These are phyloP conservation scores for Silurus lanzhouensis DNA, from an alignment of 2,797 vertebrate species.

Conservation along the genomic window DNA sequence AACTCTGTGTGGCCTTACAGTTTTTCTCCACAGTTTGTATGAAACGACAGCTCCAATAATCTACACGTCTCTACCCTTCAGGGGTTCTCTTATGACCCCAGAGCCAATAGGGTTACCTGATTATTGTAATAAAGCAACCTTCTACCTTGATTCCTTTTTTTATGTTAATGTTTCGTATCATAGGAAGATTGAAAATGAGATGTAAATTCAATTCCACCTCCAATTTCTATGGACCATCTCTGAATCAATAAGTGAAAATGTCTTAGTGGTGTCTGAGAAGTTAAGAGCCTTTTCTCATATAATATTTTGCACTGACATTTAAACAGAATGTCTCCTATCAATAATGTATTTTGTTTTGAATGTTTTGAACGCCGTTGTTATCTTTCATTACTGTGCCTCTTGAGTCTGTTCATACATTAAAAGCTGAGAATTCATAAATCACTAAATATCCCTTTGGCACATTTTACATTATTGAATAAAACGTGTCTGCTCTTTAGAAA, in stretches of 20 bases:
- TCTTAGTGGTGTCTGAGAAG: background rate
- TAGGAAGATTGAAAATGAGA: conserved; percentile 23
- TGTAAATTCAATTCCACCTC: conserved; percentile 19
- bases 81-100: background rate
- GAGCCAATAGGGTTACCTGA: background rate
- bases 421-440: conserved; percentile 16
- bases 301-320: background rate
- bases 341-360: background rate
- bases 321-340: background rate
- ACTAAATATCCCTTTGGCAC: background rate
- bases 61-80: background rate
- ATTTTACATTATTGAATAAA: conserved; percentile 13
- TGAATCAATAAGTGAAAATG: conserved; percentile 24
- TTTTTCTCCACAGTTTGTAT: background rate
- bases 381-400: background rate
- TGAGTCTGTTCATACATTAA: background rate
- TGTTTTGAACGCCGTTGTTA: background rate
- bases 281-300: background rate
- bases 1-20: background rate
- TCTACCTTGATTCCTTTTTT: background rate
- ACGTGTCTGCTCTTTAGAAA: background rate
- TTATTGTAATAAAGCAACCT: conserved; percentile 12
- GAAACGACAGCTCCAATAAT: conserved; percentile 8
- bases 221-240: background rate
- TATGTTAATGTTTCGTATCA: background rate